Conservation (phyloP, 2,888 invertebrate species). For the Helobdella robusta region DNA sequence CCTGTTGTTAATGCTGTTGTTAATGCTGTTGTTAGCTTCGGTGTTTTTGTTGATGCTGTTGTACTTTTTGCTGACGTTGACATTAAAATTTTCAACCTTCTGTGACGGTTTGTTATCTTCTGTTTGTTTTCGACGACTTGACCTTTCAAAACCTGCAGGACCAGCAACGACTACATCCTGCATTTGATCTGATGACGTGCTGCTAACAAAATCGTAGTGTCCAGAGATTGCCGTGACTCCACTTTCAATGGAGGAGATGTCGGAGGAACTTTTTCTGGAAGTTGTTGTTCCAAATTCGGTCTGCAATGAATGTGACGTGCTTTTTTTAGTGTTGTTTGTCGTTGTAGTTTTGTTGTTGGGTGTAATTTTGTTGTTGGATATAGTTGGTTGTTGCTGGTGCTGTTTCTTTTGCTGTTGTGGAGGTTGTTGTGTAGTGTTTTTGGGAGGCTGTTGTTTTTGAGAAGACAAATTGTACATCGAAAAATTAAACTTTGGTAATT, state of each 20-base stretch:
- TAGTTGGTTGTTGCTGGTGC: neutral
- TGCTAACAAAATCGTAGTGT: constrained; percentile 9
- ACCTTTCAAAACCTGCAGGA: too few species aligned
- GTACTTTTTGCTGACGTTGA: neutral
- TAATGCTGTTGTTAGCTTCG: neutral
- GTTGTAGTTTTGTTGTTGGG: neutral
- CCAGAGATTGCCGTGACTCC: neutral
- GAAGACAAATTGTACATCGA: neutral
- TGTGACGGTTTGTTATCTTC: too few species aligned
- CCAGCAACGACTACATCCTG: too few species aligned
- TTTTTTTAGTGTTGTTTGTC: neutral
- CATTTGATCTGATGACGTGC: too few species aligned
- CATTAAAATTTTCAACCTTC: neutral
- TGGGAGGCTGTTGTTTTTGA: neutral
- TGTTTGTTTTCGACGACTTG: too few species aligned
- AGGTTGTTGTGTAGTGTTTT: neutral
- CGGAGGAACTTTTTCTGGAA: too few species aligned
- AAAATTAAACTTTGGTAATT: neutral
- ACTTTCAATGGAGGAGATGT: neutral
- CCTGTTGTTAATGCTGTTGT: neutral
- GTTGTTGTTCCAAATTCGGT: too few species aligned
- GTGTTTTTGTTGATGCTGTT: constrained; percentile 1
- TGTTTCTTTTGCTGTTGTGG: neutral
- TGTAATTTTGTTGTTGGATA: neutral
- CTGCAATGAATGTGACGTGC: neutral